A percentile compares a stretch with the other conserved stretches of the same genome.
phyloP scores from a whole-genome alignment of 2,113 vertebrate species.

The Rhizomys pruinosus region DNA sequence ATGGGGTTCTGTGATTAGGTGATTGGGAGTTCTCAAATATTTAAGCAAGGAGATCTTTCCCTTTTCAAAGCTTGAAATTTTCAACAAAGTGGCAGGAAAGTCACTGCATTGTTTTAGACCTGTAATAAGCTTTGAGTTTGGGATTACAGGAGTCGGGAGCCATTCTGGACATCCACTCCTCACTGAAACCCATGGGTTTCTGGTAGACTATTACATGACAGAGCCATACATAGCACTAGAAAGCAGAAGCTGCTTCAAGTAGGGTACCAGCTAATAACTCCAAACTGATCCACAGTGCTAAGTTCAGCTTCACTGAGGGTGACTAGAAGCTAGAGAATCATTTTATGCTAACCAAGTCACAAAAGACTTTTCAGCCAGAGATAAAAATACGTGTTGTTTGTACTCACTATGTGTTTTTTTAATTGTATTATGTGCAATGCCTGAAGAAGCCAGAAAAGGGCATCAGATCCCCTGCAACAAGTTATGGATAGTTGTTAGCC shows the following conservation, averaged over 20 bases:
- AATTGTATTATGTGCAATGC: too few species aligned
- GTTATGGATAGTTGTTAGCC: too few species aligned
- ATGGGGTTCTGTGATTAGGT: not conserved
- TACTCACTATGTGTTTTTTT: not conserved
- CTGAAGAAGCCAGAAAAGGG: too few species aligned
- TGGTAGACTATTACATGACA: not conserved
- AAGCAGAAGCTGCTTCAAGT: not conserved
- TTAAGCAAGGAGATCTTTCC: not conserved
- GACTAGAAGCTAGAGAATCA: not conserved
- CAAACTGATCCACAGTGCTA: not conserved
- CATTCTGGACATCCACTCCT: not conserved
- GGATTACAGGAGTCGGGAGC: not conserved
- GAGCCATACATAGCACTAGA: not conserved
- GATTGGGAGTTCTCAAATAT: not conserved
- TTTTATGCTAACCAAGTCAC: slow-evolving; percentile 4
- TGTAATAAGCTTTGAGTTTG: not conserved
- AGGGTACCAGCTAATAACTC: not conserved
- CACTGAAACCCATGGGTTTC: not conserved
- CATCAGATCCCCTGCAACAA: too few species aligned
- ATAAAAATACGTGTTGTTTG: not conserved
- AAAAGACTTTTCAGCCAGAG: slow-evolving; percentile 25
- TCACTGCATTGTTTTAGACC: not conserved
- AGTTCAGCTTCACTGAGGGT: not conserved
- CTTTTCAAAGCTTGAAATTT: not conserved
- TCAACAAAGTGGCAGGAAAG: not conserved